Evolutionary conservation across 1,140 invertebrate species (phyloP).

Genomic region (Magallana ariakensis): DNA sequence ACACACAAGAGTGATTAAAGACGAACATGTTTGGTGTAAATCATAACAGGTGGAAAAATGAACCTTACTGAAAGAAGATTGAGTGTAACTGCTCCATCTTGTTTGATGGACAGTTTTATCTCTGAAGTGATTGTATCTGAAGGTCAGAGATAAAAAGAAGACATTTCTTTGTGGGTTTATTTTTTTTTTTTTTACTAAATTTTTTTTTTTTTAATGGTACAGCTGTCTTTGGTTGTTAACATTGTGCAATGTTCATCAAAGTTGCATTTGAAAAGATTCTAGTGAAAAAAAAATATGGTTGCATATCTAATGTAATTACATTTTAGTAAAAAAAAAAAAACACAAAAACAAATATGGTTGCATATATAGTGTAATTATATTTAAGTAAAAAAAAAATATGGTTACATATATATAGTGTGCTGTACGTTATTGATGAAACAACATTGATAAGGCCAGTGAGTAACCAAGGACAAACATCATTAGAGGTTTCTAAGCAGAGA

Average conservation of each 20-base stretch:
- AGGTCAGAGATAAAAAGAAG: neutral
- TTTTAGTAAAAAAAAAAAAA: too few relatives aligned
- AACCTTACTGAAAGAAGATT: neutral
- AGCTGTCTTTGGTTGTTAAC: neutral
- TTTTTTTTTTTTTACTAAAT: too few relatives aligned
- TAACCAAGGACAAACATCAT: too few relatives aligned
- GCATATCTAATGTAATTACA: neutral
- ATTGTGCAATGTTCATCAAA: neutral
- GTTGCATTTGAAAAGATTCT: neutral
- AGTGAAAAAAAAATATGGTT: neutral
- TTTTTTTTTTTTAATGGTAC: neutral
- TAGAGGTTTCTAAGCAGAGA: too few relatives aligned
- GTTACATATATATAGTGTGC: too few relatives aligned
- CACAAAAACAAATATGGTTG: too few relatives aligned
- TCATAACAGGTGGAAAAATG: neutral
- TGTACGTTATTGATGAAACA: too few relatives aligned
- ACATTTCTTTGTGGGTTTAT: neutral
- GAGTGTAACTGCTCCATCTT: neutral
- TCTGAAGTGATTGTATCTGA: neutral
- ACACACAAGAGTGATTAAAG: conserved; percentile 85
- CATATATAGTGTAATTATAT: too few relatives aligned
- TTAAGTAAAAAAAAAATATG: too few relatives aligned
- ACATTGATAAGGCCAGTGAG: too few relatives aligned
- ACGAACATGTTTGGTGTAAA: neutral
- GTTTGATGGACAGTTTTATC: neutral